A percentile compares a stretch with the other conserved stretches of the same genome.
Evolutionary conservation across 2,113 vertebrate species (phyloP).

Genomic region (Nothocercus julius): DNA sequence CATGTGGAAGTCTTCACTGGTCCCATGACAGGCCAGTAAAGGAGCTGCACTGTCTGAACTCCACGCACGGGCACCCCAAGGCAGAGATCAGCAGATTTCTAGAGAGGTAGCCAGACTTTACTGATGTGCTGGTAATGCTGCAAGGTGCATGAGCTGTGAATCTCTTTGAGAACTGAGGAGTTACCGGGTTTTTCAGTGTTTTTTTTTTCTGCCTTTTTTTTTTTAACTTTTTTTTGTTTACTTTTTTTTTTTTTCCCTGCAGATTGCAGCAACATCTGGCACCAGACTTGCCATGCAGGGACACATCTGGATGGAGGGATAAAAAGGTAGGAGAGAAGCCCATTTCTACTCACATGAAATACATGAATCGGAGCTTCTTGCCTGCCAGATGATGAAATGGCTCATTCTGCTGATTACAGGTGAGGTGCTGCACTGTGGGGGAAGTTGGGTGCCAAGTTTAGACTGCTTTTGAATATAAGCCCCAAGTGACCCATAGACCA

Average conservation of each 20-base stretch:
- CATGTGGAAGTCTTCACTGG: background rate
- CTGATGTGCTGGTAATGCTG: background rate
- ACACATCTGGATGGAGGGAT: background rate
- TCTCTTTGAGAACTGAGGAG: background rate
- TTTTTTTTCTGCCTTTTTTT: background rate
- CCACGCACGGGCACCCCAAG: background rate
- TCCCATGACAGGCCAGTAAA: background rate
- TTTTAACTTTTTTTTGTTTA: too few species aligned
- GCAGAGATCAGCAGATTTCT: background rate
- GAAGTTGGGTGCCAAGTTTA: background rate
- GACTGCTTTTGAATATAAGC: background rate
- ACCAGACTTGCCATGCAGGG: background rate
- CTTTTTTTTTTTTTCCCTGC: rapidly evolving
- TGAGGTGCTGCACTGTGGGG: background rate
- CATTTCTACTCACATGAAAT: background rate
- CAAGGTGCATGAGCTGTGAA: rapidly evolving
- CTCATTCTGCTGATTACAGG: rapidly evolving
- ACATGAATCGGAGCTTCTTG: background rate
- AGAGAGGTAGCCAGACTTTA: background rate
- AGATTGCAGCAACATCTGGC: background rate
- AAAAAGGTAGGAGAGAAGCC: background rate
- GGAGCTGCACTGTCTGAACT: background rate
- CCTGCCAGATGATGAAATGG: rapidly evolving
- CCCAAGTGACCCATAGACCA: background rate
- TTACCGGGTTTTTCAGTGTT: background rate